phyloP scores from a whole-genome alignment of 2,888 invertebrate species.

The Drosophila acutilabella region DNA sequence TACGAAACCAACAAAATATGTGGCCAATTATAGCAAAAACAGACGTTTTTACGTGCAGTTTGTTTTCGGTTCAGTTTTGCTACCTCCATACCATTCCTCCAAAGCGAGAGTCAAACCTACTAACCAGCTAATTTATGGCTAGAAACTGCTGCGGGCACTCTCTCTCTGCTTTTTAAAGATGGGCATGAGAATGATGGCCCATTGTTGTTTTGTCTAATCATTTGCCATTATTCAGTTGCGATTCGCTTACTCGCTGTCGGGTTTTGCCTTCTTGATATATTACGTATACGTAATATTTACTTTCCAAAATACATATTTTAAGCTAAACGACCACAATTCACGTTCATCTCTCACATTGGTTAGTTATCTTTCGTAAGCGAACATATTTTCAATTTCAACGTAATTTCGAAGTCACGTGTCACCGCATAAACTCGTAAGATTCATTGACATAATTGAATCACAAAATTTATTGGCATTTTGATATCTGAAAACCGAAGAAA shows the following conservation, averaged over 20 bases:
- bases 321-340: not conserved
- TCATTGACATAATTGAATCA: constrained; percentile 42
- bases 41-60: constrained; percentile 73
- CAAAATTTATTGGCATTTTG: constrained; percentile 24
- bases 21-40: constrained; percentile 78
- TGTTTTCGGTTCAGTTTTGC: constrained; percentile 27
- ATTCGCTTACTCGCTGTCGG: constrained; percentile 41
- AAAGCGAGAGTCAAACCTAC: constrained; percentile 19
- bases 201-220: constrained; percentile 60
- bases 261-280: constrained; percentile 29
- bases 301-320: constrained; percentile 30
- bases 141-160: constrained; percentile 49
- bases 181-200: not conserved
- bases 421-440: constrained; percentile 5
- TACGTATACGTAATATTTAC: constrained; percentile 34
- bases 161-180: constrained; percentile 4
- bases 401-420: constrained; percentile 1
- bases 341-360: not conserved
- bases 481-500: constrained; percentile 8
- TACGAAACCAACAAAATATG: constrained; percentile 69
- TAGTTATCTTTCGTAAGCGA: not conserved
- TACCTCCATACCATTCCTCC: constrained; percentile 15
- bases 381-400: constrained; percentile 1
- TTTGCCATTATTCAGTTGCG: constrained; percentile 59
- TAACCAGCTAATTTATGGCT: constrained; percentile 66